A percentile compares a stretch with the other conserved stretches of the same genome.
Evolutionary conservation across 2,113 vertebrate genomes (phyloP).

Genomic region (Notothenia rossii): DNA sequence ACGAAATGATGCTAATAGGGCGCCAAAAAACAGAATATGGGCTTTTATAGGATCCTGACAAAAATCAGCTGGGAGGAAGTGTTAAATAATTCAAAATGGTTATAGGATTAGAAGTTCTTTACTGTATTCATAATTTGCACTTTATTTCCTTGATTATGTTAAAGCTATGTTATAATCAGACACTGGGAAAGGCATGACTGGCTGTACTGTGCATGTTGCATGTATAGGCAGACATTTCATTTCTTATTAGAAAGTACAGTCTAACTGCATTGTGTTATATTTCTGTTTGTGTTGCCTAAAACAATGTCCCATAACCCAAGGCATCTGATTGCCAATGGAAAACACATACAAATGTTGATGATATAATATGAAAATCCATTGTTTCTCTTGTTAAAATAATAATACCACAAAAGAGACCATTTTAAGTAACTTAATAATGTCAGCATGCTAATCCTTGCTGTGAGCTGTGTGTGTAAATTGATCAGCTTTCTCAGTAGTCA

Average conservation of each 20-base stretch:
- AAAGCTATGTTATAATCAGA: conserved; percentile 1
- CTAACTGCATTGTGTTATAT: background rate
- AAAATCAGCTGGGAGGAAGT: conserved; percentile 49
- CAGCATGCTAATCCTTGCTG: too few relatives aligned
- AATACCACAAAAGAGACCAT: background rate
- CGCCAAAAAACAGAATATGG: conserved; percentile 74
- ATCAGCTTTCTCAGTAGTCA: background rate
- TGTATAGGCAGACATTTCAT: too few relatives aligned
- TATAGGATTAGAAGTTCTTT: conserved; percentile 48
- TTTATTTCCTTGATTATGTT: conserved; percentile 35
- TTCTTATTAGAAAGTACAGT: background rate
- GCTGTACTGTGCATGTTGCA: too few relatives aligned
- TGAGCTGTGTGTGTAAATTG: background rate
- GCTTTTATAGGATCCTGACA: conserved; percentile 55
- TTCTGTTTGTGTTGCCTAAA: too few relatives aligned
- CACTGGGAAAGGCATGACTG: background rate
- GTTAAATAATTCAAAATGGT: conserved; percentile 29
- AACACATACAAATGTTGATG: background rate
- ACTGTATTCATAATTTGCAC: background rate
- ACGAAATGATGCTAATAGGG: conserved; percentile 89
- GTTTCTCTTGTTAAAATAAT: background rate
- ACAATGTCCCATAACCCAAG: background rate
- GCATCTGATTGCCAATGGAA: background rate
- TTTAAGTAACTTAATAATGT: background rate
- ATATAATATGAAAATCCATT: background rate